These are phyloP conservation scores for Gallinago paraguaiae DNA, from an alignment of 2,113 vertebrate genomes.

Conservation along the genomic window DNA sequence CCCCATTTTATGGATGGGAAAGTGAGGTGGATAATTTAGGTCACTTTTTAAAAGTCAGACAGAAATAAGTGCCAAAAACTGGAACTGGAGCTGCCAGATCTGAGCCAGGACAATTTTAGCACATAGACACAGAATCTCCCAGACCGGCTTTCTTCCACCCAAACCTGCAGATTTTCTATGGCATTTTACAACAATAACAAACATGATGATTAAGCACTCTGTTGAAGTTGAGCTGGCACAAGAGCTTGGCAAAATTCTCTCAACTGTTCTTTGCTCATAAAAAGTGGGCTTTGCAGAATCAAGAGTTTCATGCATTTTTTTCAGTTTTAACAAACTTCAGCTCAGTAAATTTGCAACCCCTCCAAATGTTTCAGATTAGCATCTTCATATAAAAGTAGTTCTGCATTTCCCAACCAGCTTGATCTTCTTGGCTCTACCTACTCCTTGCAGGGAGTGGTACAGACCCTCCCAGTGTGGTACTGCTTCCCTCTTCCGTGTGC, in stretches of 20 bases:
- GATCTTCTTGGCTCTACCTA: neutral
- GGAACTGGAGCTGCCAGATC: neutral
- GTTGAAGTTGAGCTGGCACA: neutral
- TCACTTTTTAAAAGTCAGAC: constrained; percentile 20
- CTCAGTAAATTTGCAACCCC: neutral
- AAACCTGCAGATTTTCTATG: neutral
- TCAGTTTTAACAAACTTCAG: neutral
- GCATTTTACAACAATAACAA: constrained; percentile 38
- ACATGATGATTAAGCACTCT: neutral
- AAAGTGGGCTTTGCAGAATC: neutral
- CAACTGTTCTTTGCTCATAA: neutral
- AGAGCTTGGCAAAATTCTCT: neutral
- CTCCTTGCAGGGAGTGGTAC: neutral
- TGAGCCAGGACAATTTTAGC: constrained; percentile 39
- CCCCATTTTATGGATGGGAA: neutral
- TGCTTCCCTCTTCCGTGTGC: neutral
- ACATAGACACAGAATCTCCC: neutral
- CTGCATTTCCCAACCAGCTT: neutral
- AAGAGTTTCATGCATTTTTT: neutral
- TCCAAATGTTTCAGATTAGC: neutral
- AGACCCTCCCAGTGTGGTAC: neutral
- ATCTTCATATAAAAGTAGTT: neutral
- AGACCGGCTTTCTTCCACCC: neutral
- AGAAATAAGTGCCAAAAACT: constrained; percentile 31
- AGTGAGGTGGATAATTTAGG: neutral